Evolutionary conservation across 2,113 vertebrate genomes (phyloP), one percentile per base, ranked within the genome.

Genomic region (Boleophthalmus pectinirostris): DNA sequence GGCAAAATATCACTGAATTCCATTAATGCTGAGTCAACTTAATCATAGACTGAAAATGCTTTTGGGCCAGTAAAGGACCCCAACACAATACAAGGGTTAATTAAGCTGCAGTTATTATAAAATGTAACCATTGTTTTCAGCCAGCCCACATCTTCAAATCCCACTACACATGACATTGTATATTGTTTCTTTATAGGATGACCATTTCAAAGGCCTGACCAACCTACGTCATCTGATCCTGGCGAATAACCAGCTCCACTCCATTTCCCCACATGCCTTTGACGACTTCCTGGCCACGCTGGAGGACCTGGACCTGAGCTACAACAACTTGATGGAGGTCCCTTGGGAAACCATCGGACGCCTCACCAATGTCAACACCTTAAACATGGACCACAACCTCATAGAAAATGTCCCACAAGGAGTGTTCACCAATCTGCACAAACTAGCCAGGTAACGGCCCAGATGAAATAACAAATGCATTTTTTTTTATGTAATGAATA

Each of bases 221-320:
- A 99, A 98, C 67, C 79, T 98, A 0, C 92, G 97, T 0, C 97
- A 98, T 61, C 75, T 99, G 0, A 99, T 98, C 57, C 87, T 98
- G 6, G 96, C 96, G 63, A 98, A 95, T 93, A 99, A 99, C 70
- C 97, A 98, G 79, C 83, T 99, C 1, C 95, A 92, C 23, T 93
- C 89, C 38, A 95, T 99, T 80, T 95, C 96, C 0, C 94, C 95
- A 0, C 78, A 92, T 0, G 95, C 97, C 0, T 80, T 99, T 80
- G 96, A 98, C 0, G 97, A 99, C 74, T 98, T 97, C 33, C 68
- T 95, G 0, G 94, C 95, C 70, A 97, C 95, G 0, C 90, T 99
- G 0, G 97, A 99, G 82, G 97, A 99, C 45, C 76, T 99, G 4
- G 97, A 98, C n/a, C 83, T 99, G 9, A 97, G 96, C n/a, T 99